phyloP scores from a whole-genome alignment of 2,113 vertebrate genomes.

The Chloropsis hardwickii region DNA sequence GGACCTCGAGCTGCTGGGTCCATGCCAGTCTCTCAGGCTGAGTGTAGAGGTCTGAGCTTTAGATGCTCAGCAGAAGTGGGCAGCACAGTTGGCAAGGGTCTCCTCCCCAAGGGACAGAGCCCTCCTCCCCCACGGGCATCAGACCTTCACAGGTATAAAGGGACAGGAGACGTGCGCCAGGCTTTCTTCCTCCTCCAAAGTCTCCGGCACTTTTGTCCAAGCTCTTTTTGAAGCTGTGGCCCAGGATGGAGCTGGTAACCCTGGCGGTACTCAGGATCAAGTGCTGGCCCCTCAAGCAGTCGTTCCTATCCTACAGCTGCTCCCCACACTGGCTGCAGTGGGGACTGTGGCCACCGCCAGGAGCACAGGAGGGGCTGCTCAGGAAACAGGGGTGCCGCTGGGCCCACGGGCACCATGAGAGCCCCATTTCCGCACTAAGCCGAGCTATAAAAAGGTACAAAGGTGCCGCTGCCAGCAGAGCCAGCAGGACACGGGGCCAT shows the following conservation, averaged over 20 bases:
- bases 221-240: background rate
- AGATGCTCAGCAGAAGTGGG: background rate
- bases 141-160: background rate
- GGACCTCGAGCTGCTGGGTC: fast-evolving
- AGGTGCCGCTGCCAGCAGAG: background rate
- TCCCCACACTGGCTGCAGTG: background rate
- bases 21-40: background rate
- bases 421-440: conserved; percentile 10
- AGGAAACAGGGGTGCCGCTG: background rate
- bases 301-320: background rate
- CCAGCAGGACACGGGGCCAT: background rate
- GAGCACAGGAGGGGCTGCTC: background rate
- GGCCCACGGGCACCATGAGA: background rate
- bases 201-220: background rate
- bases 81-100: fast-evolving
- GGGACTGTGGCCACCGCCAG: background rate
- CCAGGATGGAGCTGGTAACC: background rate
- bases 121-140: fast-evolving
- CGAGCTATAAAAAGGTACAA: background rate
- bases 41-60: background rate
- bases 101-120: background rate
- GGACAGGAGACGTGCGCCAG: background rate
- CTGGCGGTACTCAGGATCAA: background rate
- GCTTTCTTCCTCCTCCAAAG: background rate
- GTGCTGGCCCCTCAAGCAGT: background rate